Evolutionary conservation across 2,888 invertebrate genomes (phyloP), one percentile per base, ranked within the genome.

Genomic region (Nymphalis urticae): DNA sequence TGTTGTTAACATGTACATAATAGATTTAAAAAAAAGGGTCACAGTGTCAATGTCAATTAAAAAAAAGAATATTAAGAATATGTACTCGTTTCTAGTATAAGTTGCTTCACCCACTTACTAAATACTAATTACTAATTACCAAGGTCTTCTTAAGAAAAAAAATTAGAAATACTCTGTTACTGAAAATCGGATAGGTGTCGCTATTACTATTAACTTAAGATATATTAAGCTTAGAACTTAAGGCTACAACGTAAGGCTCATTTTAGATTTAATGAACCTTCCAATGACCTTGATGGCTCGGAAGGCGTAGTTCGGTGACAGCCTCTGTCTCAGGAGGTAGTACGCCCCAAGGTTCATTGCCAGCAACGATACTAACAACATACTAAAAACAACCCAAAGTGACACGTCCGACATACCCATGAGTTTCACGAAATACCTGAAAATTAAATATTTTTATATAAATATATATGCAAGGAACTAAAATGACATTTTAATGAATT

Each of bases 401-500:
- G 94, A 93, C 0, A 94, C 93, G 51, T 95, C 93, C 5, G 95
- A 94, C 95, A 97, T 96, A 3, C 96, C 96, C 93, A 97, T 95
- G 36, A 95, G 91, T 75, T 94, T 93, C 16, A 98, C 93, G 76
- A 98, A 95, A 80, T 96, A 95, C n/a, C 92, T 92, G 85, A 5
- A 82, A 85, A 9, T 7, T 32, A 50, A 42, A 62, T 13, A 10
- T 10, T 10, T 53, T 21, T 1, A 48, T n/a, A n/a, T n/a, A n/a
- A n/a, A n/a, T n/a, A n/a, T n/a, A n/a, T n/a, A n/a, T n/a, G n/a
- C n/a, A n/a, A n/a, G n/a, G n/a, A n/a, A n/a, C n/a, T n/a, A n/a
- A n/a, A n/a, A n/a, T n/a, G n/a, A n/a, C n/a, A n/a, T n/a, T n/a
- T n/a, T n/a, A n/a, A n/a, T n/a, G n/a, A n/a, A n/a, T n/a, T n/a